A percentile compares a stretch with the other conserved stretches of the same genome.
Evolutionary conservation across 2,113 vertebrate genomes (phyloP).

Genomic region (Pituophis catenifer): DNA sequence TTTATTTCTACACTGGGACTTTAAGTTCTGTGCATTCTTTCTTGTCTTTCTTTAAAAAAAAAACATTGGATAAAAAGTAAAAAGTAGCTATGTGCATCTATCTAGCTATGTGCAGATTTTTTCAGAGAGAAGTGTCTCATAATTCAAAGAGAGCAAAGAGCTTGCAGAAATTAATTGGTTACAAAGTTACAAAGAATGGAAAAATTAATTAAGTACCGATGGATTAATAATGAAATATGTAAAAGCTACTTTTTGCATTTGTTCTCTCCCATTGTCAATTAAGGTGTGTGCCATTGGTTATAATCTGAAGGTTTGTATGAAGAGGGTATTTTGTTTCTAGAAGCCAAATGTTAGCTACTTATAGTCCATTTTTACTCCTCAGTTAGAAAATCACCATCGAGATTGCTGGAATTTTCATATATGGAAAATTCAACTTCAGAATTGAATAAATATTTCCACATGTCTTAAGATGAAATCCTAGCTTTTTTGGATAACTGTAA

Average conservation of each 20-base stretch:
- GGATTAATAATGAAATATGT: conserved; percentile 48
- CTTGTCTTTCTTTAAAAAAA: conserved; percentile 34
- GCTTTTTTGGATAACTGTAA: background rate
- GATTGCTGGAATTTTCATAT: background rate
- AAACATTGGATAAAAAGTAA: conserved; percentile 1
- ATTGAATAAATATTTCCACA: background rate
- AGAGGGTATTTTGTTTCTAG: background rate
- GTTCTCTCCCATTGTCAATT: conserved; percentile 26
- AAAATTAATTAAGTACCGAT: conserved; percentile 47
- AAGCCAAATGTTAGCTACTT: background rate
- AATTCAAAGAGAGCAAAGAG: conserved; percentile 45
- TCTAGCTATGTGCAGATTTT: conserved; percentile 23
- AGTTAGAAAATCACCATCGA: background rate
- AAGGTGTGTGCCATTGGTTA: background rate
- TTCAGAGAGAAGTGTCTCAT: conserved; percentile 37
- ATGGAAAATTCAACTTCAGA: background rate
- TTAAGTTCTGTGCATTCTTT: conserved; percentile 18
- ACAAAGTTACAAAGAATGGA: conserved; percentile 28
- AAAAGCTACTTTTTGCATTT: conserved; percentile 38
- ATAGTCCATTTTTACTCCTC: background rate
- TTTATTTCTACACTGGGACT: conserved; percentile 63
- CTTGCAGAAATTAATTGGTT: conserved; percentile 47
- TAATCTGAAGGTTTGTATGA: background rate
- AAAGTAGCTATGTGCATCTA: conserved; percentile 13
- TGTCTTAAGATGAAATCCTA: background rate